Evolutionary conservation across 2,888 invertebrate species (phyloP).

Genomic region (Drosophila lacicola): DNA sequence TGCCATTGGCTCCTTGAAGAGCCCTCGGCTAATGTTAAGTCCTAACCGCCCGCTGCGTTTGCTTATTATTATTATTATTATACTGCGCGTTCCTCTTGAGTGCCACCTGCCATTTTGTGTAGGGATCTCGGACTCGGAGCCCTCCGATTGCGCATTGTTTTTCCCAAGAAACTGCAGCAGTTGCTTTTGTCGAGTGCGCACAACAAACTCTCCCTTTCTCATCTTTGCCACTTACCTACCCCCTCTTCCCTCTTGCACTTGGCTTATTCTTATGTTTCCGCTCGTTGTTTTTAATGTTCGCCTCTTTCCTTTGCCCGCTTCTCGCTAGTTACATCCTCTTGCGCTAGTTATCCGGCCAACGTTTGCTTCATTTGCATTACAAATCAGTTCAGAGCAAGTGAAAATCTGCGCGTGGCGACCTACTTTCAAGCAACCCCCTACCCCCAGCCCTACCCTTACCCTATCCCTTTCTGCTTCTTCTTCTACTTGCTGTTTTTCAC

Average conservation of each 20-base stretch:
- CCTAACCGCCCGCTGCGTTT: slow-evolving; percentile 47
- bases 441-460: neutral
- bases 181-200: slow-evolving; percentile 51
- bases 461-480: neutral
- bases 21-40: neutral
- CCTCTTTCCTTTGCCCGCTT: neutral
- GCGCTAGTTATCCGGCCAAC: slow-evolving; percentile 60
- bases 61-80: slow-evolving; percentile 54
- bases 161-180: slow-evolving; percentile 56
- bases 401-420: slow-evolving; percentile 72
- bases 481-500: slow-evolving; percentile 16
- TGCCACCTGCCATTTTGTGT: slow-evolving; percentile 51
- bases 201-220: slow-evolving; percentile 1
- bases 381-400: slow-evolving; percentile 73
- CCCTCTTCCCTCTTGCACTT: slow-evolving; percentile 23
- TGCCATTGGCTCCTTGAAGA: slow-evolving; percentile 18
- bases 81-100: slow-evolving; percentile 28
- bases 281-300: slow-evolving; percentile 34
- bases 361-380: slow-evolving; percentile 78
- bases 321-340: slow-evolving; percentile 48
- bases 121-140: slow-evolving; percentile 19
- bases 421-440: slow-evolving; percentile 45
- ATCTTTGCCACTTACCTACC: neutral
- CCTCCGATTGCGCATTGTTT: slow-evolving; percentile 21
- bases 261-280: slow-evolving; percentile 41